Base-by-base conservation (phyloP, 1,140 invertebrate species). In the Drosophila bocqueti region DNA sequence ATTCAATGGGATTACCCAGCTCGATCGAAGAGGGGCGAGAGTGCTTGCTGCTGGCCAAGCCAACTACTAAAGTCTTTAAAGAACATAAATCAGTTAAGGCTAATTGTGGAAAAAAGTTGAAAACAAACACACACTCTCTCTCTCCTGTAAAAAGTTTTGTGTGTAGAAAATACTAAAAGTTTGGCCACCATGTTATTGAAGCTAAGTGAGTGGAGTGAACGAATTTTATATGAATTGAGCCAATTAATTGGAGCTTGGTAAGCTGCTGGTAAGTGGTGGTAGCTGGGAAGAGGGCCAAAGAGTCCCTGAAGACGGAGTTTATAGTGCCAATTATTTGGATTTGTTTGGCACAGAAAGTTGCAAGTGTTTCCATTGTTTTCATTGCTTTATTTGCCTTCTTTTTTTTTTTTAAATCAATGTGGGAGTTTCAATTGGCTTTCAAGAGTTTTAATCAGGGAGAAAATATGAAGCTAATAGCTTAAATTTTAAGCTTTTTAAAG, bases 31-130 rank as follows among this genome's bases (percentile, higher is more conserved):
- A 24, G 50, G 40, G 38, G 46, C 21, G 18, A 26, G 57, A 26
- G 9, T 0, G 16, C 45, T 47, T 0, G 16, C 45, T 47, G 11
- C 3, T 26, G 24, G 47, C 47, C 47, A 24, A 38, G 42, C 38
- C 31, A 55, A 38, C 36, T n/a, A 59, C 36, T n/a, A 59, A 62
- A 78, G 58, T 58, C 65, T 63, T 81, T 61, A 71, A 63, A 63
- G 57, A 67, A 31, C 58, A 73, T 59, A 79, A 78, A 79, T 72
- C 59, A 77, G 46, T 69, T 68, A 76, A 68, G 49, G 55, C 55
- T 77, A 76, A 77, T 78, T 77, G 57, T 52, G 43, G 68, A 38
- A 54, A 55, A 67, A 68, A 71, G 45, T 50, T 66, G 34, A 1
- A 9, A n/a, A 42, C 31, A 38, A 55, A 55, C 26, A 61, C 57